These are phyloP conservation scores for Ceratina australensis DNA, from an alignment of 1,140 invertebrate genomes.

Conservation along the genomic window DNA sequence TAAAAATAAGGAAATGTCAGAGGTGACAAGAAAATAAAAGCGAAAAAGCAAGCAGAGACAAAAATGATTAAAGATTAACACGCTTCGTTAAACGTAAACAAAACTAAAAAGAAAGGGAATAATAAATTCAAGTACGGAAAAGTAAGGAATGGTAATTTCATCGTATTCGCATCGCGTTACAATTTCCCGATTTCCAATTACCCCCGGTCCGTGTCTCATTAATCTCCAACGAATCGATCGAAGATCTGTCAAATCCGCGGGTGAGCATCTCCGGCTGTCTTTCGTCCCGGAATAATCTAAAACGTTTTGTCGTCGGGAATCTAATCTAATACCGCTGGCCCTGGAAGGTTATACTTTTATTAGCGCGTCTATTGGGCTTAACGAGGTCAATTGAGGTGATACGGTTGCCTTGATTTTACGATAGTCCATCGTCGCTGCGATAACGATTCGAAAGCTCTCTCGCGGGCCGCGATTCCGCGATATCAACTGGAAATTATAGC, in stretches of 20 bases:
- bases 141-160: not conserved
- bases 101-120: too few relatives aligned
- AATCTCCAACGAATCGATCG: conserved; percentile 23
- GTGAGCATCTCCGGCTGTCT: conserved; percentile 7
- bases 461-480: not conserved
- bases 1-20: not conserved
- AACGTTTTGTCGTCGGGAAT: conserved; percentile 52
- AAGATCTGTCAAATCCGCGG: conserved; percentile 24
- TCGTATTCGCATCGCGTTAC: not conserved
- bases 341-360: conserved; percentile 73
- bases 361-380: conserved; percentile 76
- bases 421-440: conserved; percentile 67
- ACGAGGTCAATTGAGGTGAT: conserved; percentile 76
- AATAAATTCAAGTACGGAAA: too few relatives aligned
- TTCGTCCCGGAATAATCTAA: conserved; percentile 35
- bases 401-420: conserved; percentile 75
- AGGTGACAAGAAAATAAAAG: not conserved
- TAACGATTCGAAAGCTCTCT: conserved; percentile 58
- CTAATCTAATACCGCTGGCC: conserved; percentile 59
- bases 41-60: not conserved
- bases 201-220: not conserved
- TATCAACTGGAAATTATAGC: not conserved
- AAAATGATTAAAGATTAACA: not conserved
- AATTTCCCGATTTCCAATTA: conserved; percentile 29
- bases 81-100: too few relatives aligned